phyloP scores from a whole-genome alignment of 2,113 vertebrate species.

The Peromyscus leucopus region DNA sequence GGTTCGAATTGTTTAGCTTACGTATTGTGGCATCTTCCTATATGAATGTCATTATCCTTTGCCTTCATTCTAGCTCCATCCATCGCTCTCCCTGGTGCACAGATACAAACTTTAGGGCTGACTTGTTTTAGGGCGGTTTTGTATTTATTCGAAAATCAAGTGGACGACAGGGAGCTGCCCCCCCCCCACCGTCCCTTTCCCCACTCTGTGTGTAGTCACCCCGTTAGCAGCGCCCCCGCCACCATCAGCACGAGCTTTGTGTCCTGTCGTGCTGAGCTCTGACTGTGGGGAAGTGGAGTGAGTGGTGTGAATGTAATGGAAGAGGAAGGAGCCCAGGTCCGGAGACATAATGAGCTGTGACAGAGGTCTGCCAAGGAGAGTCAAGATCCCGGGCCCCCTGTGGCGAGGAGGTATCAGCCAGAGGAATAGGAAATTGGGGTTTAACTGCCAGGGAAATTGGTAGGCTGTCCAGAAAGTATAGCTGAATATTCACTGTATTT shows the following conservation, averaged over 20 bases:
- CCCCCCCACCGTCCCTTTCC: background rate
- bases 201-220: too few relatives aligned
- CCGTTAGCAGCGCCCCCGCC: too few relatives aligned
- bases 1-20: background rate
- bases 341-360: background rate
- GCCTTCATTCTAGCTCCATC: background rate
- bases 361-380: background rate
- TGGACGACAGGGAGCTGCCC: background rate
- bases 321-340: background rate
- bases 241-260: background rate
- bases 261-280: background rate
- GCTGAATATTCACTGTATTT: constrained; percentile 58
- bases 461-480: background rate
- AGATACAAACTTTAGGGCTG: background rate
- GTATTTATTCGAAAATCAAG: background rate
- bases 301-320: background rate
- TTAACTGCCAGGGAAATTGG: background rate
- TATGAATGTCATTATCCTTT: background rate
- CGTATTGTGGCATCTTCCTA: background rate
- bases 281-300: background rate
- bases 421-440: background rate
- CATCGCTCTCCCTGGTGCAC: too few relatives aligned
- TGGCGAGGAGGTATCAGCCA: background rate
- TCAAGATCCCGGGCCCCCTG: background rate
- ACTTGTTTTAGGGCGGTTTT: background rate